Percentiles rank a stretch among this genome's conserved stretches.
Conservation (phyloP, 2,113 vertebrate genomes). For the Sardina pilchardus region DNA sequence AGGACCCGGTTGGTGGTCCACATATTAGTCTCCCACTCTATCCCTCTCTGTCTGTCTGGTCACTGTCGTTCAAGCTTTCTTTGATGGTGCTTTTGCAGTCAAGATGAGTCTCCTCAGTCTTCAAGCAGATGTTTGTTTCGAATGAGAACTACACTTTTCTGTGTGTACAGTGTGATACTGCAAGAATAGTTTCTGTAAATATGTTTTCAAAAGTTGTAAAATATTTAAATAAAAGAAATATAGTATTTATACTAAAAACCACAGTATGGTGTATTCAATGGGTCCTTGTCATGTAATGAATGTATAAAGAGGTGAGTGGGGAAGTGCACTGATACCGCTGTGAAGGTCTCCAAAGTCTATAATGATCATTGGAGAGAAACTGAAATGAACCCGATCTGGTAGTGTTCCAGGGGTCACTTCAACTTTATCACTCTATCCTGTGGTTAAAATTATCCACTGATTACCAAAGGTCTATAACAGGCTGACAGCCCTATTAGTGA, state of each 20-base stretch:
- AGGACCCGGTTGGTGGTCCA: slow-evolving; percentile 32
- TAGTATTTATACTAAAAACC: slow-evolving; percentile 75
- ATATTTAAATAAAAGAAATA: slow-evolving; percentile 77
- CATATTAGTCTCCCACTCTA: slow-evolving; percentile 26
- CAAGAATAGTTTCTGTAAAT: slow-evolving; percentile 76
- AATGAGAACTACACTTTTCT: slow-evolving; percentile 55
- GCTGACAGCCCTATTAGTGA: not conserved
- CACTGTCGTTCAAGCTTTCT: slow-evolving; percentile 43
- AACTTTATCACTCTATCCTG: not conserved
- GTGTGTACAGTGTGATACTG: slow-evolving; percentile 68
- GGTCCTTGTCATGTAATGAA: not conserved
- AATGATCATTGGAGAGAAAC: not conserved
- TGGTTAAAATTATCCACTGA: not conserved
- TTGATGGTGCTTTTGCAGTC: slow-evolving; percentile 70
- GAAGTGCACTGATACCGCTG: no score
- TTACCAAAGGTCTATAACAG: not conserved
- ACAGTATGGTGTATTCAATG: not conserved
- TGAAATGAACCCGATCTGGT: no score
- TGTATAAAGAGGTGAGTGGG: not conserved
- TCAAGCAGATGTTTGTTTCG: slow-evolving; percentile 56
- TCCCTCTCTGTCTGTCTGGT: slow-evolving; percentile 30
- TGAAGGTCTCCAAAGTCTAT: not conserved
- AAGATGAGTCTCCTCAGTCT: slow-evolving; percentile 49
- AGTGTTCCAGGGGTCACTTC: not conserved
- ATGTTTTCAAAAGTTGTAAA: slow-evolving; percentile 75